Conservation (phyloP, 2,113 vertebrate species). For the Siphamia tubifer region DNA sequence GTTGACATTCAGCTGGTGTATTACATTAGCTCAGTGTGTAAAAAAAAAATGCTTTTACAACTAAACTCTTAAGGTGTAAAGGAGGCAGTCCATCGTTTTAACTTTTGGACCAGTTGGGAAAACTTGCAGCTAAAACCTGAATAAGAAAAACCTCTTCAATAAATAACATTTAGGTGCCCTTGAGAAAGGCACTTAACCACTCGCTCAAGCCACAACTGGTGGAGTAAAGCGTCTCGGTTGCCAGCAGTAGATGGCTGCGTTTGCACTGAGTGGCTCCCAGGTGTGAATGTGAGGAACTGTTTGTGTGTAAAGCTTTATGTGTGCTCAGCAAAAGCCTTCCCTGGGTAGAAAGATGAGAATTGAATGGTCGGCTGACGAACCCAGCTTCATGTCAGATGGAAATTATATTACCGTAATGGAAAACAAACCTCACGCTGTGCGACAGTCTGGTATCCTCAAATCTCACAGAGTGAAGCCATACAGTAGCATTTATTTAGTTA, state of each 20-base stretch:
- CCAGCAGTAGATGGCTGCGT: slow-evolving; percentile 14
- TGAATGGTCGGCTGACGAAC: slow-evolving; percentile 24
- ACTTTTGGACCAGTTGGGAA: background rate
- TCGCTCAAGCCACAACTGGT: background rate
- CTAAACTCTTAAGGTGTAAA: background rate
- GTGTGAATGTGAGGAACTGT: slow-evolving; percentile 27
- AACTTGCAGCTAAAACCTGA: background rate
- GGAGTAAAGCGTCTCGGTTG: background rate
- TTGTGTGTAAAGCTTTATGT: slow-evolving; percentile 9
- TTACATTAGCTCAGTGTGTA: too few species aligned
- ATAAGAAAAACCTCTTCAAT: slow-evolving; percentile 31
- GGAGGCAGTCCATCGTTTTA: background rate
- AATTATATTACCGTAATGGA: slow-evolving; percentile 39
- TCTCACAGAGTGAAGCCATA: background rate
- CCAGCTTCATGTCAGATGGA: slow-evolving; percentile 47
- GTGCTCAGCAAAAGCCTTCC: slow-evolving; percentile 32
- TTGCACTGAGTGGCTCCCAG: slow-evolving; percentile 12
- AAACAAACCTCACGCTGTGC: slow-evolving; percentile 49
- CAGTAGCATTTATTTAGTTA: slow-evolving; percentile 28
- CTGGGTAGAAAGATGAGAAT: slow-evolving; percentile 48
- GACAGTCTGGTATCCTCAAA: slow-evolving; percentile 33
- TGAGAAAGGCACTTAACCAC: slow-evolving; percentile 18
- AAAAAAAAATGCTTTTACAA: background rate
- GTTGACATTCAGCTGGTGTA: too few species aligned
- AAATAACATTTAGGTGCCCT: slow-evolving; percentile 13